These are phyloP conservation scores for Ormyrus pomaceus DNA, from an alignment of 2,888 invertebrate species.

Conservation along the genomic window DNA sequence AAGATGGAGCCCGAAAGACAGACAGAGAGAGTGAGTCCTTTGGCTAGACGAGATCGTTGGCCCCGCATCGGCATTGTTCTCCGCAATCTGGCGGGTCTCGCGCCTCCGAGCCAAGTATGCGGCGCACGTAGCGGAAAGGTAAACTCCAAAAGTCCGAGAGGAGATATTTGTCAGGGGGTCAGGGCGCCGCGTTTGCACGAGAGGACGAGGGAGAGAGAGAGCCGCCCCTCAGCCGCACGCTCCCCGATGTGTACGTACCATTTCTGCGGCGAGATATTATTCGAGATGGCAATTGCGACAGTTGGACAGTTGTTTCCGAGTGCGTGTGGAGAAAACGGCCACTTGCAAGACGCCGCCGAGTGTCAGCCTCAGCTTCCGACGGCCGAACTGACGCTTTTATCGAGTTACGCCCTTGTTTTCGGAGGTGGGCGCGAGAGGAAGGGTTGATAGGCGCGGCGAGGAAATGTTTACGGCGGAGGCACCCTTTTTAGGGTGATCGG, in stretches of 20 bases:
- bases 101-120: constrained; percentile 57
- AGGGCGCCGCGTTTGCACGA: too few species aligned
- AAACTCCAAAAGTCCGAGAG: constrained; percentile 62
- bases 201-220: too few species aligned
- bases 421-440: constrained; percentile 9
- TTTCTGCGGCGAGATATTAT: constrained; percentile 15
- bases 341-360: constrained; percentile 45
- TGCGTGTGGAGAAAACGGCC: constrained; percentile 4
- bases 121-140: constrained; percentile 60
- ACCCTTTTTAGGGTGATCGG: too few species aligned
- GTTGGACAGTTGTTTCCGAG: constrained; percentile 50
- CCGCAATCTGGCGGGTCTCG: constrained; percentile 48
- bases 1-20: too few species aligned
- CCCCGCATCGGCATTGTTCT: constrained; percentile 45
- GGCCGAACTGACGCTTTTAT: constrained; percentile 63
- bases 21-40: too few species aligned
- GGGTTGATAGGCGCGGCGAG: too few species aligned
- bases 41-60: constrained; percentile 41
- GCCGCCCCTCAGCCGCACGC: too few species aligned
- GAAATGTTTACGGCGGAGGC: too few species aligned
- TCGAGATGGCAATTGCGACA: constrained; percentile 36
- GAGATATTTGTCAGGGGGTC: constrained; percentile 63
- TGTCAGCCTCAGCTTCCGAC: constrained; percentile 52
- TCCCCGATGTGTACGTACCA: too few species aligned
- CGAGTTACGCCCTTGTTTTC: constrained; percentile 61